Evolutionary conservation across 2,797 vertebrate genomes (phyloP).

Genomic region (Rhabdomys pumilio): DNA sequence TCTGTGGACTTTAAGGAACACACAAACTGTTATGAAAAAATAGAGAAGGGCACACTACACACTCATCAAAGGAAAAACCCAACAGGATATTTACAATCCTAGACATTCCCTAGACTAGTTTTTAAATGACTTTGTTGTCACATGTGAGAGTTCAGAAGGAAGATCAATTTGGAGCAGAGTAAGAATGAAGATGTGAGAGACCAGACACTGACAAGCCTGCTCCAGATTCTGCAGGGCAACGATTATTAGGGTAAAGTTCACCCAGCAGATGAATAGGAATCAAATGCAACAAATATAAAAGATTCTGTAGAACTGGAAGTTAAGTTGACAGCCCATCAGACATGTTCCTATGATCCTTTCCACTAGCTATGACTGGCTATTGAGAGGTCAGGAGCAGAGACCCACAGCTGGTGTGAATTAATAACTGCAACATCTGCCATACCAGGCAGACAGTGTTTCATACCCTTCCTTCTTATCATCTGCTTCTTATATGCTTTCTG

Average conservation of each 20-base stretch:
- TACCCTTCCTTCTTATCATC: not conserved
- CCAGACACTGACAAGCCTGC: not conserved
- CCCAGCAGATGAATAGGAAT: not conserved
- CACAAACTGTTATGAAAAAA: not conserved
- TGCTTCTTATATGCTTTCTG: not conserved
- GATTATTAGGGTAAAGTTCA: conserved; percentile 37
- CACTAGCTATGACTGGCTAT: not conserved
- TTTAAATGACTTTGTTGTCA: not conserved
- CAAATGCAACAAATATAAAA: not conserved
- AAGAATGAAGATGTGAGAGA: not conserved
- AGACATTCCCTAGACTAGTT: not conserved
- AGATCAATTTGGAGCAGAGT: not conserved
- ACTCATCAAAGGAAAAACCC: not conserved
- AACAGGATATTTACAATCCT: not conserved
- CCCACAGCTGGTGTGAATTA: not conserved
- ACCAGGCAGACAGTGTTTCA: not conserved
- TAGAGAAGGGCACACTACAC: not conserved
- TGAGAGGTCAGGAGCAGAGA: not conserved
- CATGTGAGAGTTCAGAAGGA: not conserved
- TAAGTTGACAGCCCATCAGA: conserved; percentile 1
- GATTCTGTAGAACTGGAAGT: not conserved
- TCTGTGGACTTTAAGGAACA: no score
- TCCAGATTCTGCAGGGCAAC: not conserved
- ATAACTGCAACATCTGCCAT: not conserved
- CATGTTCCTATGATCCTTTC: not conserved